phyloP scores from a whole-genome alignment of 92 coral and sea anemone species.

The Palythoa grandis region DNA sequence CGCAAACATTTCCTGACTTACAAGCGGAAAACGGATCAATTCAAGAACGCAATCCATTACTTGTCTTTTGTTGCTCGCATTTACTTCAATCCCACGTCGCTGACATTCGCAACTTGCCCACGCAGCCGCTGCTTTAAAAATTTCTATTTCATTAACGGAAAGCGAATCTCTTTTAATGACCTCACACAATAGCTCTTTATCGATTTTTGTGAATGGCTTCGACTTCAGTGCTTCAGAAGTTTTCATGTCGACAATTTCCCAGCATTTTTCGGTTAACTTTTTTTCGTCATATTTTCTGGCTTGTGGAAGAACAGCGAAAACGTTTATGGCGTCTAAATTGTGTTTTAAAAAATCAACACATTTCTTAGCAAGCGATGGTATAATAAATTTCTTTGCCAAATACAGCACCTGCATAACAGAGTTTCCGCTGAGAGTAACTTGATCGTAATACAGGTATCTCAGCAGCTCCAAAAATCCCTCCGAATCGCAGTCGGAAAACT shows the following conservation, averaged over 20 bases:
- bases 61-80: slow-evolving; percentile 15
- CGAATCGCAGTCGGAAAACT: slow-evolving; percentile 59
- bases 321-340: slow-evolving; percentile 52
- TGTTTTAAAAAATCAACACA: slow-evolving; percentile 53
- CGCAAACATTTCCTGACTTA: slow-evolving; percentile 24
- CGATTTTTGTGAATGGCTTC: slow-evolving; percentile 20
- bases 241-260: slow-evolving; percentile 54
- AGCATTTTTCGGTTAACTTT: slow-evolving; percentile 45
- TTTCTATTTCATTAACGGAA: slow-evolving; percentile 31
- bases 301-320: slow-evolving; percentile 53
- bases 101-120: slow-evolving; percentile 34
- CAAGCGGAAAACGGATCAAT: slow-evolving; percentile 25
- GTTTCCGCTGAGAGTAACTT: slow-evolving; percentile 43
- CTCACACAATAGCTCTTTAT: slow-evolving; percentile 32
- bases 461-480: slow-evolving; percentile 53
- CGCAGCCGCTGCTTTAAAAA: slow-evolving; percentile 25
- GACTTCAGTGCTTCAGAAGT: slow-evolving; percentile 53
- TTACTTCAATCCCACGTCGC: slow-evolving; percentile 17
- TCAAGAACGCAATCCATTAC: slow-evolving; percentile 16
- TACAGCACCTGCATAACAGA: slow-evolving; percentile 58
- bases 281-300: slow-evolving; percentile 53
- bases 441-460: slow-evolving; percentile 54
- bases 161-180: slow-evolving; percentile 36
- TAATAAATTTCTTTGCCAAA: slow-evolving; percentile 59
- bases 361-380: slow-evolving; percentile 50